These are phyloP conservation scores for Orientallactaga bullata DNA, from an alignment of 2,113 vertebrate species.

Conservation along the genomic window DNA sequence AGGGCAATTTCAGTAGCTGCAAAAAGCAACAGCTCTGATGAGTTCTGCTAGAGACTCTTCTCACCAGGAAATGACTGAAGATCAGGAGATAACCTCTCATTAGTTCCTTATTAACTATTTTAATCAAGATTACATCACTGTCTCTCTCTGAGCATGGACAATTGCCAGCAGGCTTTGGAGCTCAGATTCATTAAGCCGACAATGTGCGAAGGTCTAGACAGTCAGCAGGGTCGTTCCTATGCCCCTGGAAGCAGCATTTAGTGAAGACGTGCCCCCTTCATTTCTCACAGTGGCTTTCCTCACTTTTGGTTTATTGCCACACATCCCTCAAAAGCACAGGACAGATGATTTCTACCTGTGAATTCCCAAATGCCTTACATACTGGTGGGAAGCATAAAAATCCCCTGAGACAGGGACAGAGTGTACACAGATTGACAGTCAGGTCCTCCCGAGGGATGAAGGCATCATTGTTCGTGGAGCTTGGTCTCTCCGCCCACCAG, in stretches of 20 bases:
- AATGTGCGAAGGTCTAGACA: conserved; percentile 52
- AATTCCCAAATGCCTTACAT: background rate
- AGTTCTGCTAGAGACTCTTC: conserved; percentile 71
- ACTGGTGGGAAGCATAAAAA: background rate
- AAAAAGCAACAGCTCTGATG: conserved; percentile 74
- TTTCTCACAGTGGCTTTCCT: conserved; percentile 43
- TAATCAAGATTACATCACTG: conserved; percentile 76
- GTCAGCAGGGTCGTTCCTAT: background rate
- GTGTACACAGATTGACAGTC: background rate
- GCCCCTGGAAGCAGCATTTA: background rate
- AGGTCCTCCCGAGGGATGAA: background rate
- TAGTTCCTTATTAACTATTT: conserved; percentile 80
- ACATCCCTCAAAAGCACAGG: background rate
- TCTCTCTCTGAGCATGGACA: conserved; percentile 29
- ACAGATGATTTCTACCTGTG: background rate
- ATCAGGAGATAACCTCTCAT: conserved; percentile 78
- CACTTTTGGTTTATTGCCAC: conserved; percentile 2
- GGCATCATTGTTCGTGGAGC: background rate
- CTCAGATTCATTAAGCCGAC: conserved; percentile 64
- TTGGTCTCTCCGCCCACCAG: accelerated
- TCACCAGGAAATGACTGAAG: conserved; percentile 81
- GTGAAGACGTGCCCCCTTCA: background rate
- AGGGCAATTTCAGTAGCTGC: conserved; percentile 71
- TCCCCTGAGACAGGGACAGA: background rate
- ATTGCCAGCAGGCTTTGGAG: conserved; percentile 54